phyloP scores from a whole-genome alignment of 2,113 vertebrate genomes.

The Scopus umbretta region DNA sequence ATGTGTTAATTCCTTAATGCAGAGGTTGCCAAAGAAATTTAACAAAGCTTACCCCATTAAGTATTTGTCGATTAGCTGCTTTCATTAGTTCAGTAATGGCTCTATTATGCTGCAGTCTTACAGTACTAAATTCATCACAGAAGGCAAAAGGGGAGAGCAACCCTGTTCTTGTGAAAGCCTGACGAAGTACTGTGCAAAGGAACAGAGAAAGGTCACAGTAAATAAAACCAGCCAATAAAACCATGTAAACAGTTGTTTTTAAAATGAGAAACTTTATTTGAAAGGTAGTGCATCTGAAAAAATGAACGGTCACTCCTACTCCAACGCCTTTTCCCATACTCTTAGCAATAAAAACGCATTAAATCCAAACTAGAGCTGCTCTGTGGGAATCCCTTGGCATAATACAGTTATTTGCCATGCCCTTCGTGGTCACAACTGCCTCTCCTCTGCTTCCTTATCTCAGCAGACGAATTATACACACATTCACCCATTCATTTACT shows the following conservation, averaged over 20 bases:
- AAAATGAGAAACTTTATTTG: not conserved
- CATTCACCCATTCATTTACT: not conserved
- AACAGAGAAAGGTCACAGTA: not conserved
- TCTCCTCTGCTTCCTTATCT: not conserved
- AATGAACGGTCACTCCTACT: not conserved
- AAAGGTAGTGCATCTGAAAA: not conserved
- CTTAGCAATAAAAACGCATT: not conserved
- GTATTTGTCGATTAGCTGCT: constrained; percentile 71
- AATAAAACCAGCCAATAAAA: not conserved
- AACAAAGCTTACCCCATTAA: constrained; percentile 60
- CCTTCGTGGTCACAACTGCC: not conserved
- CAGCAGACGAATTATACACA: not conserved
- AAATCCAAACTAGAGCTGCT: not conserved
- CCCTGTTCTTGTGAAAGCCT: constrained; percentile 87
- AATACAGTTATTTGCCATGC: not conserved
- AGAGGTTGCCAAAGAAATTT: not conserved
- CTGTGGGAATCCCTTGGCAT: not conserved
- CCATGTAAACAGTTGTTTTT: not conserved
- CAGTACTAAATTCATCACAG: constrained; percentile 92
- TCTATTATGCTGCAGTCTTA: constrained; percentile 90
- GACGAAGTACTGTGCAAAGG: constrained; percentile 82
- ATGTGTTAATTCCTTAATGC: not conserved
- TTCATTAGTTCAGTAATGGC: constrained; percentile 89
- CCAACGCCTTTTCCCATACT: not conserved
- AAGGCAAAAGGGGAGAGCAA: constrained; percentile 89